These are phyloP conservation scores for Parascotia fuliginaria DNA, from an alignment of 2,888 invertebrate species.

Conservation along the genomic window DNA sequence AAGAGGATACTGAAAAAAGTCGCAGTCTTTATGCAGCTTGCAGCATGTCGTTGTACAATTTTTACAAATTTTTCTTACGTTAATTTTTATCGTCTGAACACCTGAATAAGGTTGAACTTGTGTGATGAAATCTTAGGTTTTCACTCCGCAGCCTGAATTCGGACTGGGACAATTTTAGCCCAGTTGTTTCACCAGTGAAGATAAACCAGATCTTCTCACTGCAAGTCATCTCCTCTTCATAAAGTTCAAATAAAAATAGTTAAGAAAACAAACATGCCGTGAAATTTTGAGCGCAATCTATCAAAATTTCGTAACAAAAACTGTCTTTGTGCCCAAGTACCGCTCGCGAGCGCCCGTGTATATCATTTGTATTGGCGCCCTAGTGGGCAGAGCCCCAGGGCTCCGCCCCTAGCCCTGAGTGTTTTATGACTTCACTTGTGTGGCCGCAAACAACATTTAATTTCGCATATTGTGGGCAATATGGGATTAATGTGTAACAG, in stretches of 20 bases:
- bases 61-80: too few species aligned
- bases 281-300: constrained; percentile 1
- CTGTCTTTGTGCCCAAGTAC: constrained; percentile 9
- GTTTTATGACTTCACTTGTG: constrained; percentile 58
- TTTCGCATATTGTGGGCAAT: constrained; percentile 8
- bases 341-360: constrained; percentile 33
- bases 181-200: too few species aligned
- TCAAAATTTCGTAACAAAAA: constrained; percentile 1
- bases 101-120: too few species aligned
- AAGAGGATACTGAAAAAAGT: constrained; percentile 17
- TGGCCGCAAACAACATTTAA: constrained; percentile 48
- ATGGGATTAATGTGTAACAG: background rate
- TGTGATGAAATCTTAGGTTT: too few species aligned
- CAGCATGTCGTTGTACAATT: background rate
- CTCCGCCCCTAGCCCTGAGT: constrained; percentile 45
- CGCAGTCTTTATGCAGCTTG: constrained; percentile 1
- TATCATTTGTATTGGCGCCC: constrained; percentile 50
- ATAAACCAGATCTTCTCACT: too few species aligned
- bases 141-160: too few species aligned
- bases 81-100: too few species aligned
- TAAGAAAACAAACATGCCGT: constrained; percentile 2
- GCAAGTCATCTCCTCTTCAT: background rate
- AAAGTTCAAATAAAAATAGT: background rate
- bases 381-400: constrained; percentile 47
- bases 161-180: too few species aligned